Percentiles rank a stretch among this genome's conserved stretches.
Evolutionary conservation across 2,113 vertebrate genomes (phyloP).

Genomic region (Dryoscopus gambensis): DNA sequence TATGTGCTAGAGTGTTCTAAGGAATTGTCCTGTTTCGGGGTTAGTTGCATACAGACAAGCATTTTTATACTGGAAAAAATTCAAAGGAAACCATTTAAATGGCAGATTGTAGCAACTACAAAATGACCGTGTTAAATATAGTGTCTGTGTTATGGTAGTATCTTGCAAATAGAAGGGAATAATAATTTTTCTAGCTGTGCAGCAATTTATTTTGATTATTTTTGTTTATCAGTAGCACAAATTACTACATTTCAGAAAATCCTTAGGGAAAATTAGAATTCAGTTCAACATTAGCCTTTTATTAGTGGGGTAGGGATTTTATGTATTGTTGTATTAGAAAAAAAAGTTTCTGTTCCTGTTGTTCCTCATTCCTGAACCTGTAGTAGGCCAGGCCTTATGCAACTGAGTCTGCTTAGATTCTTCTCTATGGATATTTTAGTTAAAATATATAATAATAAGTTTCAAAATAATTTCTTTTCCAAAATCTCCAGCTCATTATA

Average conservation of each 20-base stretch:
- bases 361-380: not conserved
- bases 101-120: not conserved
- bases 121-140: not conserved
- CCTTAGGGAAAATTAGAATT: not conserved
- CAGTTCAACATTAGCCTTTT: not conserved
- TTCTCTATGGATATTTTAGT: not conserved
- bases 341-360: not conserved
- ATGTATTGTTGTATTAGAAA: not conserved
- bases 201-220: not conserved
- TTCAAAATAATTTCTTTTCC: not conserved
- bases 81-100: not conserved
- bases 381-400: not conserved
- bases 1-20: constrained; percentile 19
- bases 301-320: not conserved
- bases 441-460: not conserved
- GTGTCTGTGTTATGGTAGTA: not conserved
- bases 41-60: not conserved
- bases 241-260: not conserved
- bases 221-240: not conserved
- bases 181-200: not conserved
- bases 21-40: not conserved
- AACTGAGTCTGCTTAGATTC: not conserved
- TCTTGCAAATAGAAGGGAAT: not conserved
- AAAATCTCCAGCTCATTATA: not conserved
- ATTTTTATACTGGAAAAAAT: not conserved